Conservation (phyloP, 2,888 invertebrate genomes). For the Lysandra bellargus region DNA sequence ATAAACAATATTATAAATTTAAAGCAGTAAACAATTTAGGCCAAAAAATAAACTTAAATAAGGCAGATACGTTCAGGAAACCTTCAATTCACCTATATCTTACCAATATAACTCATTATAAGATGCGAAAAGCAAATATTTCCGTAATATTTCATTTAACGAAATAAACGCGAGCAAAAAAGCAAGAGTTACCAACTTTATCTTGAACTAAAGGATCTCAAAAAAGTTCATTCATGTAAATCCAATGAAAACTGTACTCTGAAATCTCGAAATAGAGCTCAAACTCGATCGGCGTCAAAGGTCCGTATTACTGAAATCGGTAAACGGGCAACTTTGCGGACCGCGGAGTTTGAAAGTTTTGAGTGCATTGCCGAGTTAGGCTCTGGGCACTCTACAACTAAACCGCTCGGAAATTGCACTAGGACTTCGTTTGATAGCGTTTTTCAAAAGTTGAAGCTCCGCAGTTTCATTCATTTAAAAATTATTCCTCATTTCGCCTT, state of each 20-base stretch:
- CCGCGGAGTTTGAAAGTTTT: constrained; percentile 44
- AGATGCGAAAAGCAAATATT: not conserved
- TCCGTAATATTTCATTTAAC: not conserved
- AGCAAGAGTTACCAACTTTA: constrained; percentile 31
- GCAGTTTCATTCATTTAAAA: constrained; percentile 34
- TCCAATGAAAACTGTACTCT: constrained; percentile 35
- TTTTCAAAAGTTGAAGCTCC: constrained; percentile 39
- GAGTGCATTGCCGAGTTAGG: constrained; percentile 44
- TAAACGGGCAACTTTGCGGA: constrained; percentile 40
- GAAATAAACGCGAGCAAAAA: not conserved
- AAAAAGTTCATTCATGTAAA: not conserved
- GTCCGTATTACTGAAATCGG: constrained; percentile 43
- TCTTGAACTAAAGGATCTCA: constrained; percentile 36
- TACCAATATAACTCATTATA: not conserved
- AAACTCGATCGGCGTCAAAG: constrained; percentile 35
- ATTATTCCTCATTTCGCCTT: constrained; percentile 33
- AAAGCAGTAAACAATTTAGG: no score
- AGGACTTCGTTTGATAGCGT: constrained; percentile 44
- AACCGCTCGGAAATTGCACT: constrained; percentile 47
- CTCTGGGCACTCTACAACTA: constrained; percentile 43
- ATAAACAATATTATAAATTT: no score
- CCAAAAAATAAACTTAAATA: no score
- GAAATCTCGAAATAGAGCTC: constrained; percentile 35
- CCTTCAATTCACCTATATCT: not conserved
- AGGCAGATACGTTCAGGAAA: no score